phyloP scores from a whole-genome alignment of 2,888 invertebrate species.

The Sepioteuthis lessoniana region DNA sequence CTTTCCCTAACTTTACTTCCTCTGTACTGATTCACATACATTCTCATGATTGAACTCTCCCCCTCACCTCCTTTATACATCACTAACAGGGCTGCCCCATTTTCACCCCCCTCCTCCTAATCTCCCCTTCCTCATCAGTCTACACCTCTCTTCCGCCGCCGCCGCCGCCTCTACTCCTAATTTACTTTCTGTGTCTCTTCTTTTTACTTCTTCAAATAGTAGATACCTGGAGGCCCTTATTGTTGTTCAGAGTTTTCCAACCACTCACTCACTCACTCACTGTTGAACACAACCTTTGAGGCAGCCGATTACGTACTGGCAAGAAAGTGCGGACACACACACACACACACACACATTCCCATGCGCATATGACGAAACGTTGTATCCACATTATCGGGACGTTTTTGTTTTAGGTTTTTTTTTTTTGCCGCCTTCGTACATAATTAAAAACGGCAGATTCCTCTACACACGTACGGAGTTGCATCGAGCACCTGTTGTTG shows the following conservation, averaged over 20 bases:
- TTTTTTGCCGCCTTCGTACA: not conserved
- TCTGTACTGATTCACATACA: not conserved
- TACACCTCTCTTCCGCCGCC: not conserved
- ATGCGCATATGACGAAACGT: not conserved
- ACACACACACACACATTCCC: not conserved
- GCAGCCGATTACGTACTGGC: not conserved
- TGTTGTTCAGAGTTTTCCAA: no score
- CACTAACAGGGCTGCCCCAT: not conserved
- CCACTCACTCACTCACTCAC: not conserved
- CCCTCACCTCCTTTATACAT: not conserved
- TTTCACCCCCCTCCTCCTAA: not conserved
- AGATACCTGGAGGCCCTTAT: no score
- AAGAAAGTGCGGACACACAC: not conserved
- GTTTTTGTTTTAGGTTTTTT: not conserved
- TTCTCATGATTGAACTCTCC: not conserved
- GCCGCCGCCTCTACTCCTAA: not conserved
- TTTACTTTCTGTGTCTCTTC: not conserved
- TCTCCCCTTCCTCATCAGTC: not conserved
- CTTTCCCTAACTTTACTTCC: not conserved
- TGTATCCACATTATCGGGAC: not conserved
- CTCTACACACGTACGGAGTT: not conserved
- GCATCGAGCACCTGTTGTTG: not conserved
- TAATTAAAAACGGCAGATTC: not conserved
- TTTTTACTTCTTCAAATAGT: no score
- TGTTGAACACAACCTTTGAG: not conserved